Conservation (phyloP, 37 sponge, comb jelly and placozoan genomes). For the Agelas oroides region DNA sequence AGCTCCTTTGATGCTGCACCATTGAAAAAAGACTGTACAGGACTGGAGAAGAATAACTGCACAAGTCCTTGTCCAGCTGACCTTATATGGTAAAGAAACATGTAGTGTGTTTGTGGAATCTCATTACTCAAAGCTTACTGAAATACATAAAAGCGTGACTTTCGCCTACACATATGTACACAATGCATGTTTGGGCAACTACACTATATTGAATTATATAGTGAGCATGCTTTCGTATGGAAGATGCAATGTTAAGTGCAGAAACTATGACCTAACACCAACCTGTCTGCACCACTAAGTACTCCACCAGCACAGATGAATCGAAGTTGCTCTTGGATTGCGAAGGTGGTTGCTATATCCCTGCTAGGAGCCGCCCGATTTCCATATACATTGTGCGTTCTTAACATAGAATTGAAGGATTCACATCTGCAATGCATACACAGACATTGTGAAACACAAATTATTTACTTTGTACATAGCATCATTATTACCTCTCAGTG, state of each 20-base stretch:
- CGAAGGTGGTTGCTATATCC: conserved; percentile 49
- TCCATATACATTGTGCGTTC: conserved; percentile 41
- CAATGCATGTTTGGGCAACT: too few relatives aligned
- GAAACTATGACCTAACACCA: too few relatives aligned
- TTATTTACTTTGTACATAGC: too few relatives aligned
- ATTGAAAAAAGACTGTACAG: conserved; percentile 17
- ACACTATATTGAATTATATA: too few relatives aligned
- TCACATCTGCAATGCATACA: conserved; percentile 41
- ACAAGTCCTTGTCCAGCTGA: conserved; percentile 23
- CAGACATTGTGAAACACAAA: too few relatives aligned
- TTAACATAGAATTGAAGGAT: conserved; percentile 40
- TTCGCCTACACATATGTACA: too few relatives aligned
- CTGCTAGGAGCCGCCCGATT: conserved; percentile 55
- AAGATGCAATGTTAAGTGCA: too few relatives aligned
- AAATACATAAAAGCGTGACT: too few relatives aligned
- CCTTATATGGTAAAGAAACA: too few relatives aligned
- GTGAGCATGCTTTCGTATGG: too few relatives aligned
- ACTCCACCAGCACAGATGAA: conserved; percentile 28
- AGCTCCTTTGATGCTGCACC: conserved; percentile 3
- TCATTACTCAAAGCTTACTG: too few relatives aligned
- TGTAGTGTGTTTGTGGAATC: too few relatives aligned
- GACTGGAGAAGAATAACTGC: background rate
- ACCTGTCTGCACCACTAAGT: background rate
- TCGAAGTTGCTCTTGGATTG: conserved; percentile 6
- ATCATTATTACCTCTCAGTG: conserved; percentile 56